Evolutionary conservation across 1,140 invertebrate species (phyloP).

Genomic region (Onthophagus taurus): DNA sequence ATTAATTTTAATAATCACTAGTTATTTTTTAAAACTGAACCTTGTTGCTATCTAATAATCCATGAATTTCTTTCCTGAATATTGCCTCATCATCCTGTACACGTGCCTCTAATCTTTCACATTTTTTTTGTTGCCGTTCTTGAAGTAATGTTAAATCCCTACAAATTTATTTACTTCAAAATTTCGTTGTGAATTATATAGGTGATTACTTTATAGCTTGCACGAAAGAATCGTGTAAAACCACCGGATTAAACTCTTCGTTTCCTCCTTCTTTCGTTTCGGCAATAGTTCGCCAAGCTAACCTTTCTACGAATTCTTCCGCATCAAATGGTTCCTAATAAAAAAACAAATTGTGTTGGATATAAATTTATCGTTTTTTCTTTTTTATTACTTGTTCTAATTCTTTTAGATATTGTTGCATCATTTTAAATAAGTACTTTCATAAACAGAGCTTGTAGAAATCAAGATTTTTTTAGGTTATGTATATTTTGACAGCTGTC

Average conservation of each 20-base stretch:
- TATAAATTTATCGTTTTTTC: constrained; percentile 5
- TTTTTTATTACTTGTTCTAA: constrained; percentile 55
- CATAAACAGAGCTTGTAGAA: no score
- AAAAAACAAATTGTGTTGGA: constrained; percentile 19
- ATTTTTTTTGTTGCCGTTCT: constrained; percentile 79
- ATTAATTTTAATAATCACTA: background rate
- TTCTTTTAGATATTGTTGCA: constrained; percentile 76
- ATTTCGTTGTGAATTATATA: background rate
- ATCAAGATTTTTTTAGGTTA: no score
- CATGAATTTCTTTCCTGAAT: constrained; percentile 70
- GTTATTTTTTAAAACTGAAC: constrained; percentile 33
- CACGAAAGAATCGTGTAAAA: constrained; percentile 83
- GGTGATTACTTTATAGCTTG: constrained; percentile 69
- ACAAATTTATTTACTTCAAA: constrained; percentile 12
- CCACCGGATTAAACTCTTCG: constrained; percentile 63
- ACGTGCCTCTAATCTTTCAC: constrained; percentile 71
- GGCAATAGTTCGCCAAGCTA: constrained; percentile 87
- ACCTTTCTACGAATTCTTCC: constrained; percentile 92
- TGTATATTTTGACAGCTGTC: no score
- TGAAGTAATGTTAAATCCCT: constrained; percentile 66
- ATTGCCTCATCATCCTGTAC: constrained; percentile 80
- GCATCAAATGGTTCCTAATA: constrained; percentile 89
- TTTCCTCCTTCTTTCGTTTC: constrained; percentile 59
- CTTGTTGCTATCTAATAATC: constrained; percentile 82
- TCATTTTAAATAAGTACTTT: constrained; percentile 61